Conservation (phyloP, 2,113 vertebrate genomes). For the Sigmodon hispidus region DNA sequence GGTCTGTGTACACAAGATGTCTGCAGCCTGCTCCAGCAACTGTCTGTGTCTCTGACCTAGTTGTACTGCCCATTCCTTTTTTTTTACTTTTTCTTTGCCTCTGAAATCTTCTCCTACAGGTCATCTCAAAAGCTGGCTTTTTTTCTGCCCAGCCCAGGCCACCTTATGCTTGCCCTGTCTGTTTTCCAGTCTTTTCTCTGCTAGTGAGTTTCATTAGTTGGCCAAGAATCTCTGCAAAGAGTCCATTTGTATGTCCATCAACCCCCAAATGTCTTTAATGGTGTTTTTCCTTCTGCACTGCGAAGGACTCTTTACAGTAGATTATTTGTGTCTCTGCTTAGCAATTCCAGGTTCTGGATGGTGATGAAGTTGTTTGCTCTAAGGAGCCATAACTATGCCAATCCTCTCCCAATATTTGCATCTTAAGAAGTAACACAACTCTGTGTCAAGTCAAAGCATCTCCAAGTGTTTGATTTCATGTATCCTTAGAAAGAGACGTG, state of each 20-base stretch:
- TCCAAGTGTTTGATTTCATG: not conserved
- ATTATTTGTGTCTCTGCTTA: not conserved
- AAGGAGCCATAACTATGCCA: not conserved
- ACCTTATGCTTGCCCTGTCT: not conserved
- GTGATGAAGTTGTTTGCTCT: not conserved
- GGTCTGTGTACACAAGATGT: not conserved
- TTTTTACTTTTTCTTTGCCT: not conserved
- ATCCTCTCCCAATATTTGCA: not conserved
- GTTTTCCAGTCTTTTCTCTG: not conserved
- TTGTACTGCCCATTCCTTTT: not conserved
- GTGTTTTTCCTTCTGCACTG: not conserved
- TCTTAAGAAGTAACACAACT: not conserved
- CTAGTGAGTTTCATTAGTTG: not conserved
- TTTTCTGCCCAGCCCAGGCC: not conserved
- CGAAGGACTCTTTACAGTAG: not conserved
- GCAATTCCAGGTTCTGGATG: not conserved
- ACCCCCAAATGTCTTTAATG: not conserved
- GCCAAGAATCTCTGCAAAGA: slow-evolving; percentile 16
- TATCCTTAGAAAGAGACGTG: not conserved
- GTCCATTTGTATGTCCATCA: not conserved
- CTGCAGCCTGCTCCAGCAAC: accelerated
- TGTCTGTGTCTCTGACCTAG: not conserved
- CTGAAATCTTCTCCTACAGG: not conserved
- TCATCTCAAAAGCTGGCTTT: not conserved
- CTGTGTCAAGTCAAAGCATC: not conserved